Evolutionary conservation across 2,888 invertebrate genomes (phyloP).

Genomic region (Drosophila acutilabella): DNA sequence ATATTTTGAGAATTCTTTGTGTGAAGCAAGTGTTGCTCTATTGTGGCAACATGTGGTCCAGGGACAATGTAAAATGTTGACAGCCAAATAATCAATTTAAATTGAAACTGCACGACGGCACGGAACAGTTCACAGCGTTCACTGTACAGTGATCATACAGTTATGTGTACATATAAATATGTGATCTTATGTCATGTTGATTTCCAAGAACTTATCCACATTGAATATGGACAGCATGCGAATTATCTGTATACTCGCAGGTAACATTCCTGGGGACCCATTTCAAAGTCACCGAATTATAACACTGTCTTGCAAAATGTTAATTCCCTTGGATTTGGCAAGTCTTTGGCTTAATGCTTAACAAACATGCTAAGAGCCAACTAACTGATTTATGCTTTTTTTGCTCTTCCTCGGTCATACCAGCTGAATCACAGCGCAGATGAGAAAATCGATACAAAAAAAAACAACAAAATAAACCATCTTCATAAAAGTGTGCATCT

Average conservation of each 20-base stretch:
- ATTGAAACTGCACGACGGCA: conserved; percentile 52
- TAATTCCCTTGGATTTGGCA: conserved; percentile 37
- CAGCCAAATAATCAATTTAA: conserved; percentile 72
- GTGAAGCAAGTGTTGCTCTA: conserved; percentile 37
- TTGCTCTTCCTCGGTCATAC: conserved; percentile 4
- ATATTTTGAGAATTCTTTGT: conserved; percentile 3
- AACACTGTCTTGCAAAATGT: not conserved
- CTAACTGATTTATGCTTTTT: conserved; percentile 62
- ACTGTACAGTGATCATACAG: not conserved
- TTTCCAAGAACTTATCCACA: conserved; percentile 56
- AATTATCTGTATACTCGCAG: conserved; percentile 41
- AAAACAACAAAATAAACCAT: conserved; percentile 41
- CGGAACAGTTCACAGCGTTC: not conserved
- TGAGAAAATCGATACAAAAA: too few relatives aligned
- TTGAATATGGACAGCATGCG: conserved; percentile 18
- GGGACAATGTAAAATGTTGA: conserved; percentile 53
- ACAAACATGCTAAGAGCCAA: conserved; percentile 59
- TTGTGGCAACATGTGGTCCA: conserved; percentile 62
- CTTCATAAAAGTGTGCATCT: conserved; percentile 60
- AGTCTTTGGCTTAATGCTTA: conserved; percentile 50
- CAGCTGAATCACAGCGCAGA: conserved; percentile 37
- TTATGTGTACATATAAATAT: not conserved
- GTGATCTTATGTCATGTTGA: conserved; percentile 63
- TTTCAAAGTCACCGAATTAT: conserved; percentile 26
- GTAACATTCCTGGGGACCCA: conserved; percentile 54